Base-by-base conservation (phyloP, 1,140 invertebrate genomes). In the Atta texana region DNA sequence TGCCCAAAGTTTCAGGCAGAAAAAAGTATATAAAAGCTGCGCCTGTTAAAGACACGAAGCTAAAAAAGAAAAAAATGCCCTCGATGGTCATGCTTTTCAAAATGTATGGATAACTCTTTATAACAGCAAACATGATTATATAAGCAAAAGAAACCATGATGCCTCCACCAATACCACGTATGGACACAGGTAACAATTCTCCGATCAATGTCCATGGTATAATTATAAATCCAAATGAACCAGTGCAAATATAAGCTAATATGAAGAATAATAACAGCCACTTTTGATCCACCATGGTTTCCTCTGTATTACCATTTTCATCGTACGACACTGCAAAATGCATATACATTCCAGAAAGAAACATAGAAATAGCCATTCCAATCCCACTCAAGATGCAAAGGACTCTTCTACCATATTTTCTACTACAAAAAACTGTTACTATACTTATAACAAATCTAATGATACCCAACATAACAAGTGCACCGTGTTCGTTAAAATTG, bases 191-290 rank as follows among this genome's bases (percentile, higher is more conserved):
- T n/a, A 96, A 91, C 8, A 96, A 81, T 93, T 96, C 96, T 0
- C 95, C 95, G 39, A 96, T 96, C 6, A 97, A 82, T 0, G 96
- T 96, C 96, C 97, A 97, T 2, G 97, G 97, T 86, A 97, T 95
- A 4, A 96, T 95, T 21, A 96, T 90, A 77, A 96, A 95, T 6
- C 96, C 96, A 10, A 96, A 88, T 0, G 96, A 94, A 86, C 96
- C 96, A 44, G 95, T 95, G 74, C 95, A 96, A 8, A 96, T 95
- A 88, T 96, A 97, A 21, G 69, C 21, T 34, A 84, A 63, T 21
- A 84, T 44, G 21, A 84, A 84, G 28, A 84, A 49, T 7, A 84
- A 14, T 12, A 84, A 18, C 12, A 84, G 3, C 80, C 80, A 84
- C 8, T 84, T 84, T 24, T 84, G 55, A 24, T 63, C 21, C 0